A percentile compares a stretch with the other conserved stretches of the same genome.
Conservation (phyloP, 2,113 vertebrate genomes). For the Erpornis zantholeuca region DNA sequence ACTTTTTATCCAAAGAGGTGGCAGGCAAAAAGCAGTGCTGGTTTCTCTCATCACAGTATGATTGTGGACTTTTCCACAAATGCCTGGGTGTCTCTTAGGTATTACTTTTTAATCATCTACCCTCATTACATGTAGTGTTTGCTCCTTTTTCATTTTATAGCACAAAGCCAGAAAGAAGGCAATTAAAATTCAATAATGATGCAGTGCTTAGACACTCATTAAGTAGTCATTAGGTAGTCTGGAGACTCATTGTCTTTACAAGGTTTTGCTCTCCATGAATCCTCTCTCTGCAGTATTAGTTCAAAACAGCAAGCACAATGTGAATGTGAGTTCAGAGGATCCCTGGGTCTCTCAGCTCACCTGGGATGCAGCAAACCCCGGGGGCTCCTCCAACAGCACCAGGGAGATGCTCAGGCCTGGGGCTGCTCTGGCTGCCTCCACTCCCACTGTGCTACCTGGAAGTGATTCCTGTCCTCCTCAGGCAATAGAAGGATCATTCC, state of each 20-base stretch:
- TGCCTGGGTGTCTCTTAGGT: not conserved
- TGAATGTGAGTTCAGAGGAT: not conserved
- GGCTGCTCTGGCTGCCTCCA: not conserved
- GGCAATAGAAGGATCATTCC: not conserved
- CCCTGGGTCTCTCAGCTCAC: fast-evolving
- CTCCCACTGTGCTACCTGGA: not conserved
- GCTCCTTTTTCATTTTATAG: slow-evolving; percentile 26
- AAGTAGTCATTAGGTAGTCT: slow-evolving; percentile 57
- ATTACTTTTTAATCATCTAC: slow-evolving; percentile 32
- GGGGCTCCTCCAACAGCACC: not conserved
- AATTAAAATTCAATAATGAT: slow-evolving; percentile 63
- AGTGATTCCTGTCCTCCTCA: not conserved
- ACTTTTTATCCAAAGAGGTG: not conserved
- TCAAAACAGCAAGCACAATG: fast-evolving
- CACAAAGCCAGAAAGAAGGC: slow-evolving; percentile 13
- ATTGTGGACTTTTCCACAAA: not conserved
- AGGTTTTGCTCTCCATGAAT: not conserved
- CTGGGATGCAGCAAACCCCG: not conserved
- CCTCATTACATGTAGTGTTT: not conserved
- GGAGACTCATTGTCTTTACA: slow-evolving; percentile 26
- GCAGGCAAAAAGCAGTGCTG: not conserved
- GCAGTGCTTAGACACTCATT: slow-evolving; percentile 53
- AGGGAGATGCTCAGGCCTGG: not conserved
- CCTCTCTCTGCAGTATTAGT: not conserved
- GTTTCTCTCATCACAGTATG: not conserved